Conservation (phyloP, 2,888 invertebrate species). For the Hecatera dysodea region DNA sequence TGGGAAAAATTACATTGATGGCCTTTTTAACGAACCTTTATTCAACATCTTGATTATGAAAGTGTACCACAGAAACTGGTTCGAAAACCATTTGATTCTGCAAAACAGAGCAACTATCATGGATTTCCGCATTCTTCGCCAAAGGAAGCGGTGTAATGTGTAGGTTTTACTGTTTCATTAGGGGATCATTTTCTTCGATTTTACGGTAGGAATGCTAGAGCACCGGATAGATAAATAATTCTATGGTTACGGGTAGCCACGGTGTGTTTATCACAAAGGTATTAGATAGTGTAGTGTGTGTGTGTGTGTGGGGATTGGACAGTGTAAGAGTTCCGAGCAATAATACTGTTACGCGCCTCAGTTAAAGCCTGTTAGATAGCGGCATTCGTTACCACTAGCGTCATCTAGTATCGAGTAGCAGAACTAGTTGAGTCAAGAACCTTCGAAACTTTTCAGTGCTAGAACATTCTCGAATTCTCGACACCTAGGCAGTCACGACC, state of each 20-base stretch:
- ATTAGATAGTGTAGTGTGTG: not conserved
- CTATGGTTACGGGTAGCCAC: not conserved
- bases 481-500: no score
- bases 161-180: conserved; percentile 16
- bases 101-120: conserved; percentile 14
- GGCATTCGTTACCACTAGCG: no score
- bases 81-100: not conserved
- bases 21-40: no score
- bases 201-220: conserved; percentile 2
- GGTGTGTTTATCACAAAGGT: not conserved
- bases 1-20: no score
- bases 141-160: conserved; percentile 10
- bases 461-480: no score
- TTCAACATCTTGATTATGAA: not conserved
- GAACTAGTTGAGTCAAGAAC: no score
- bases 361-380: no score
- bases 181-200: conserved; percentile 4
- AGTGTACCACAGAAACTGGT: not conserved
- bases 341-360: no score
- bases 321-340: no score
- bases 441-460: no score
- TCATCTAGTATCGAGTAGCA: no score
- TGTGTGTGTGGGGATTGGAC: no score
- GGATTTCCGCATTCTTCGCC: conserved; percentile 14
- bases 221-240: conserved; percentile 1